phyloP scores from a whole-genome alignment of 2,113 vertebrate genomes.

The Trogon surrucura region DNA sequence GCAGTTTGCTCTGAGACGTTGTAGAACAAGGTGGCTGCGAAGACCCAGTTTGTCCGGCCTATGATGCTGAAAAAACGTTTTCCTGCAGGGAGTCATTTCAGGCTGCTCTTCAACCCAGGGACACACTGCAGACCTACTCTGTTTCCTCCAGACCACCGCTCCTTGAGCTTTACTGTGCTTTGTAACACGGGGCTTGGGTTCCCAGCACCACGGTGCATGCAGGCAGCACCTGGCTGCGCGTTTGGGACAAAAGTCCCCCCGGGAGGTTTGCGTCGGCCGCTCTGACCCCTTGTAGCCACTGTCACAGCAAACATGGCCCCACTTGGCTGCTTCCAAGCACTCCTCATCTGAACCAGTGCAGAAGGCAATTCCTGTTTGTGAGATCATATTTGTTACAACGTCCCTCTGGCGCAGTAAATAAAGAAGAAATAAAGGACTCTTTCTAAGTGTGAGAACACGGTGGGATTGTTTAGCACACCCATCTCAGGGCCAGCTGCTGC shows the following conservation, averaged over 20 bases:
- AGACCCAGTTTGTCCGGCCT: background rate
- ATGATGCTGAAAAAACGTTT: background rate
- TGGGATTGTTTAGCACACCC: background rate
- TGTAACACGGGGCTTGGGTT: background rate
- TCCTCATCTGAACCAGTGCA: background rate
- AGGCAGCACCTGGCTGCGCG: background rate
- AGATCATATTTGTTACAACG: background rate
- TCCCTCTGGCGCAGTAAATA: background rate
- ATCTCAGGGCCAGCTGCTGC: background rate
- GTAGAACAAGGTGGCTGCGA: background rate
- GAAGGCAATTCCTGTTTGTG: background rate
- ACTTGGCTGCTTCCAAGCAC: background rate
- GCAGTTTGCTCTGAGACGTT: background rate
- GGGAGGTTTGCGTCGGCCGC: rapidly evolving
- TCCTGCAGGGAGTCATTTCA: background rate
- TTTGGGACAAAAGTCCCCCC: background rate
- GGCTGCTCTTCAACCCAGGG: background rate
- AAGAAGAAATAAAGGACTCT: background rate
- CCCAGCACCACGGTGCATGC: background rate
- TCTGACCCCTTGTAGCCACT: background rate
- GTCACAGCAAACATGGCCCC: background rate
- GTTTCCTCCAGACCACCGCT: background rate
- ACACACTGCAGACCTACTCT: background rate
- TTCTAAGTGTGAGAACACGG: background rate
- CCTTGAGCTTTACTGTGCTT: background rate